Evolutionary conservation across 2,797 vertebrate species (phyloP).

Genomic region (Lepilemur septentrionalis): DNA sequence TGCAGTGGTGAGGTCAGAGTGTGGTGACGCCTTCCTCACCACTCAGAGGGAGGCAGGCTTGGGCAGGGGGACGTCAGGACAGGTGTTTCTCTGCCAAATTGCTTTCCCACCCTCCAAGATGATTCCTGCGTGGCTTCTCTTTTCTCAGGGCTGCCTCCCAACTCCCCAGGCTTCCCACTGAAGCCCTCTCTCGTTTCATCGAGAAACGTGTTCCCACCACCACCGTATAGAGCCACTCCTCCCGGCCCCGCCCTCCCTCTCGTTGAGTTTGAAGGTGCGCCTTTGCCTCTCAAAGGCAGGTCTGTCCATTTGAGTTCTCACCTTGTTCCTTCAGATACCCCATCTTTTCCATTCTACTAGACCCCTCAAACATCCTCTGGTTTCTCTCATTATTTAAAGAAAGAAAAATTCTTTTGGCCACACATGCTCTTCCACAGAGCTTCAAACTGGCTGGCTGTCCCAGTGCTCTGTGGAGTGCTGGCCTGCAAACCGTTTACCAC

Average conservation of each 20-base stretch:
- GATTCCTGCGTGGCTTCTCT: background rate
- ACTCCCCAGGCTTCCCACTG: background rate
- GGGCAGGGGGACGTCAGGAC: accelerated
- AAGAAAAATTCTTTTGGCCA: background rate
- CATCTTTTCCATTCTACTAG: background rate
- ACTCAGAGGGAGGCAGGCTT: accelerated
- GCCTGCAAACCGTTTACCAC: accelerated
- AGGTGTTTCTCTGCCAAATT: background rate
- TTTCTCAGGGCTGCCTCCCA: background rate
- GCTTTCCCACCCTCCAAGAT: background rate
- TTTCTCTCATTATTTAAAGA: background rate
- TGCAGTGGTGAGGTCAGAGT: background rate
- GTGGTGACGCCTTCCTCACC: background rate
- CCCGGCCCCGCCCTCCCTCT: accelerated
- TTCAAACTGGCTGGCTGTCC: background rate
- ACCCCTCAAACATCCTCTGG: background rate
- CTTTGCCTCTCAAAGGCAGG: background rate
- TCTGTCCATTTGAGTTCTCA: background rate
- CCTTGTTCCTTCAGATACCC: background rate
- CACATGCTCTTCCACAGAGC: background rate
- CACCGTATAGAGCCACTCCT: background rate
- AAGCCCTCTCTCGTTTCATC: background rate
- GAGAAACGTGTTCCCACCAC: background rate
- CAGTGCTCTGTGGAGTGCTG: background rate
- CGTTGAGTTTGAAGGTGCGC: accelerated